Percentiles rank a stretch among this genome's conserved stretches.
These are phyloP conservation scores for Stegastes partitus DNA, from an alignment of 2,113 vertebrate genomes.

Conservation along the genomic window DNA sequence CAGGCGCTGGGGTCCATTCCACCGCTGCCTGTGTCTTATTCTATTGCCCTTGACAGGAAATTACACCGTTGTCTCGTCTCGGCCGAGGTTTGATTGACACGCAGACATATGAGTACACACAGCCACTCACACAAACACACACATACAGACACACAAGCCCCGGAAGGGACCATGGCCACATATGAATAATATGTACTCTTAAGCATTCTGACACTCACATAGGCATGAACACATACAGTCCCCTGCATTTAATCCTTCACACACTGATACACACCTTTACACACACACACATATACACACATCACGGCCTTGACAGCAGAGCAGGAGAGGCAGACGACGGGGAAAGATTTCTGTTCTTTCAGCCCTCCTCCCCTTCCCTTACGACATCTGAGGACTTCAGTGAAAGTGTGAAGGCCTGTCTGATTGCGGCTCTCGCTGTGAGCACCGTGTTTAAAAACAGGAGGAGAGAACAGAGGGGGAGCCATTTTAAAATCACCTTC, in stretches of 20 bases:
- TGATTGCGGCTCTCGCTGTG: conserved; percentile 66
- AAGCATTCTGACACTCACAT: background rate
- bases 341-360: conserved; percentile 46
- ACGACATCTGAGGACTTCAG: conserved; percentile 50
- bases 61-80: conserved; percentile 61
- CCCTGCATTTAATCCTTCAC: conserved; percentile 23
- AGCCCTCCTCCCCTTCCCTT: conserved; percentile 29
- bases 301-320: conserved; percentile 46
- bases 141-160: conserved; percentile 19
- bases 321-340: conserved; percentile 40
- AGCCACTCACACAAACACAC: conserved; percentile 21
- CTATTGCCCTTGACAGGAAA: conserved; percentile 66
- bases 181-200: background rate
- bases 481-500: conserved; percentile 62
- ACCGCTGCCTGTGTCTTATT: conserved; percentile 49
- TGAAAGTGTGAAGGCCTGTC: conserved; percentile 59
- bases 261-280: conserved; percentile 20
- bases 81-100: conserved; percentile 32
- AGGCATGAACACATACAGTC: conserved; percentile 25
- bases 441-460: conserved; percentile 64
- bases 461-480: conserved; percentile 51
- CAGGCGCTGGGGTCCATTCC: conserved; percentile 58
- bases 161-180: background rate
- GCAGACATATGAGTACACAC: conserved; percentile 15
- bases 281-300: conserved; percentile 38